Base-by-base conservation (phyloP, 2,888 invertebrate species). In the Gandaritis pyraliata region DNA sequence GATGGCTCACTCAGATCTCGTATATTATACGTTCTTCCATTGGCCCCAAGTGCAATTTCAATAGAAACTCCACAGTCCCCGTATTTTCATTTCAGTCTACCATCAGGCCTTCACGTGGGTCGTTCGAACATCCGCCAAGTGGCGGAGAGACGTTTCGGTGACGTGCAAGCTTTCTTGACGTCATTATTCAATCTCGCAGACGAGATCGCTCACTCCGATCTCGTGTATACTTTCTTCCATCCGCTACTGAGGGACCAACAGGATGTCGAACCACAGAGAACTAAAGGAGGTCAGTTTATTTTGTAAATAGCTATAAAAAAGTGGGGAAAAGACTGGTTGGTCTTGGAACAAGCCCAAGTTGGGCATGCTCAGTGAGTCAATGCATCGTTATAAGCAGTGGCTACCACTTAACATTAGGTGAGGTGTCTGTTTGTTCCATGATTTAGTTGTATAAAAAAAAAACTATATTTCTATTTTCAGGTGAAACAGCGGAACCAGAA, bases 141-240 rank as follows among this genome's bases (percentile, higher is more conserved):
- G 12, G 99, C 99, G 0, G 97, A 98, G 79, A 96, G 96, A 71
- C 94, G 99, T n/a, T 95, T 96, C 78, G 93, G 94, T 4, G 98
- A 98, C 83, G 96, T 99, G 64, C 96, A 97, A 79, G 94, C 95
- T 61, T 99, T 99, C 88, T 94, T 99, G 5, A 93, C 95, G 48
- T 96, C 97, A 0, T 92, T 99, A 57, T 97, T 98, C 87, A 93
- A 93, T 75, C 95, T 98, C 79, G 96, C 98, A 0, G 96, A 97
- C 71, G 99, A 99, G 93, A 98, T 99, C 73, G 96, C 98, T 0
- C 98, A 99, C 91, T 97, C 96, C 7, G 98, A 98, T 86, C 93
- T 99, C 57, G 98, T 99, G 0, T 99, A 99, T 85, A 99, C 99
- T 0, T 99, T 99, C 93, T 99, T 99, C 93, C 99, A 99, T 91